phyloP scores from a whole-genome alignment of 2,113 vertebrate species.

The Aplodontia rufa region DNA sequence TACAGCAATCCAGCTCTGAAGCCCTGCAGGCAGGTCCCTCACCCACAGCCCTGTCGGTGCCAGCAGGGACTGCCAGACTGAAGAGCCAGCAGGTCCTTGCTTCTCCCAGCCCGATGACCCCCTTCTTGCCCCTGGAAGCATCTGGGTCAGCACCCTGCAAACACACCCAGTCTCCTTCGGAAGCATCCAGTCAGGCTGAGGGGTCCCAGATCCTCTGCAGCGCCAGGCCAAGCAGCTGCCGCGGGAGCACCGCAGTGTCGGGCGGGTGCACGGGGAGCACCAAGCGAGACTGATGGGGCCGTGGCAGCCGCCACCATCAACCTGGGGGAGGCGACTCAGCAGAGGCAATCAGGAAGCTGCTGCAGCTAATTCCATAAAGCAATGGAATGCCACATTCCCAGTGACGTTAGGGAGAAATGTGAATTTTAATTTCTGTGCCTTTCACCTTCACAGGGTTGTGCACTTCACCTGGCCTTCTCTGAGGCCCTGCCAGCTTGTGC shows the following conservation, averaged over 20 bases:
- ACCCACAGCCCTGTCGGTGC: neutral
- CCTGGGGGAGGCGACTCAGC: conserved; percentile 67
- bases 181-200: neutral
- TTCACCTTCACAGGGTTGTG: conserved; percentile 20
- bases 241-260: conserved; percentile 41
- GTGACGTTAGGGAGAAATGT: conserved; percentile 52
- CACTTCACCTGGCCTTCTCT: neutral
- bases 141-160: neutral
- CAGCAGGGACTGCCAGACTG: conserved; percentile 10
- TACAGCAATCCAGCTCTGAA: neutral
- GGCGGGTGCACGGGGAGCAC: conserved; percentile 69
- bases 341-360: conserved; percentile 74
- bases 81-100: neutral
- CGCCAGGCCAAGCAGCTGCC: conserved; percentile 8
- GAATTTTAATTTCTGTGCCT: conserved; percentile 55
- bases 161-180: neutral
- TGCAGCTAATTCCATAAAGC: conserved; percentile 68
- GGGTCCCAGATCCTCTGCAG: conserved; percentile 14
- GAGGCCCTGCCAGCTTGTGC: neutral
- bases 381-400: neutral
- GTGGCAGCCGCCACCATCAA: conserved; percentile 63
- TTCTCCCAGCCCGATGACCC: neutral
- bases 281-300: conserved; percentile 78
- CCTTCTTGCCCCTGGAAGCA: neutral
- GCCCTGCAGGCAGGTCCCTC: neutral